Percentiles rank a stretch among this genome's conserved stretches.
phyloP scores from a whole-genome alignment of 2,797 vertebrate species.

The Synanceia verrucosa region DNA sequence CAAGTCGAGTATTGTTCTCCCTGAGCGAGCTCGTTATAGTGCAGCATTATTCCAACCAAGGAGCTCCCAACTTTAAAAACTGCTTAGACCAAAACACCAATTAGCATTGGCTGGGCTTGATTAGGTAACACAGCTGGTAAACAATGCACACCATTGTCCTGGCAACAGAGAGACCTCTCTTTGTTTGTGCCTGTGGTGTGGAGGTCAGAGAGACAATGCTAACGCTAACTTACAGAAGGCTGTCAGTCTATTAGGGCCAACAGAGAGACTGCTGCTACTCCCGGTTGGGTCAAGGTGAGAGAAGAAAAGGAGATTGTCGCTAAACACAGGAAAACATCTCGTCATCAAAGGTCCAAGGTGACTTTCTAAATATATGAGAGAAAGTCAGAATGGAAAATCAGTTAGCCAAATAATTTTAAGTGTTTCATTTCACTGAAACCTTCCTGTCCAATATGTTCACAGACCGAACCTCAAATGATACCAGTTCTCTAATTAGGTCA shows the following conservation, averaged over 20 bases:
- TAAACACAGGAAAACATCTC: conserved; percentile 1
- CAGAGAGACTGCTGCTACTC: neutral
- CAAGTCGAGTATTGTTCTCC: conserved; percentile 80
- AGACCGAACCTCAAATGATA: neutral
- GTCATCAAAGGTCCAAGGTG: neutral
- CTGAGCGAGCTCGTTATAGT: conserved; percentile 56
- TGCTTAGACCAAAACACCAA: conserved; percentile 89
- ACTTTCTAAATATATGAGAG: neutral
- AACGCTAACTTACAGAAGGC: conserved; percentile 37
- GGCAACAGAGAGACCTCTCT: conserved; percentile 60
- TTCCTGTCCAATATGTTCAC: neutral
- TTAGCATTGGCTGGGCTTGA: conserved; percentile 78
- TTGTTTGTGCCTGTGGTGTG: conserved; percentile 63
- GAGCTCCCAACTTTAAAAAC: conserved; percentile 87
- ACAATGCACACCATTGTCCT: conserved; percentile 80
- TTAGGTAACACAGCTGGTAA: conserved; percentile 75
- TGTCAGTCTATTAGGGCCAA: conserved; percentile 5
- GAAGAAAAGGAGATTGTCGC: neutral
- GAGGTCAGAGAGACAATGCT: conserved; percentile 64
- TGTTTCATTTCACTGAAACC: neutral
- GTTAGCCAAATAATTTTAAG: too few relatives aligned
- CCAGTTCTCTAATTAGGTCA: conserved; percentile 43
- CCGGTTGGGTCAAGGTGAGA: conserved; percentile 12
- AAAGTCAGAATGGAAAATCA: too few relatives aligned
- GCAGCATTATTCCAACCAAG: conserved; percentile 64